Evolutionary conservation across 2,888 invertebrate genomes (phyloP), one percentile per base, ranked within the genome.

Genomic region (Elmis aenea): DNA sequence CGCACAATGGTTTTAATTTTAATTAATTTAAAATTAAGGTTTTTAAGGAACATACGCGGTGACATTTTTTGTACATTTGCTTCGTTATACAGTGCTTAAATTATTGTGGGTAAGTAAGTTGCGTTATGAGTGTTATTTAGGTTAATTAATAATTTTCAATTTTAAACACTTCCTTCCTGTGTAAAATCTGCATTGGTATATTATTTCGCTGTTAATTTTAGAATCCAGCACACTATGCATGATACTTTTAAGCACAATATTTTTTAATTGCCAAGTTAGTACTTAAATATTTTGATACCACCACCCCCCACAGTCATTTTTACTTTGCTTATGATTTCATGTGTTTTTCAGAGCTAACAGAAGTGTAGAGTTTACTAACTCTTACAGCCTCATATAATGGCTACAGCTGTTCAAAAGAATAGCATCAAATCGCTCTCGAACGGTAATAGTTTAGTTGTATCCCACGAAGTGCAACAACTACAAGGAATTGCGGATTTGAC

Each of bases 321-420:
- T 30, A 34, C 34, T 26, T 38, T 38, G 23, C 26, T 15, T 36
- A 33, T 33, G 26, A 33, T 37, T 42, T 33, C 42, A 42, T 42
- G 37, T 42, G 22, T 38, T 38, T 34, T 38, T 28, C 27, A 22
- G 26, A 30, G 9, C 24, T 18, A 40, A 13, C 23, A 31, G 32
- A 34, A 24, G 16, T 23, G 22, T 16, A 25, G 9, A 23, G 24
- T 23, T 10, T 23, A 10, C 22, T 15, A 13, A 10, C 13, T 5
- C 2, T 8, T 23, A 26, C 3, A 16, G 13, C 24, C n/a, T 33
- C 32, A 31, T 46, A 55, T 54, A 52, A 86, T 86, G 86, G 85
- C 85, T 74, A 84, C 86, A 66, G 79, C 83, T 72, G 75, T 86
- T 67, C 86, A 86, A 68, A 83, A 85, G 69, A 86, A 85, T 76